Base-by-base conservation (phyloP, 1,140 invertebrate genomes). In the Battus philenor region DNA sequence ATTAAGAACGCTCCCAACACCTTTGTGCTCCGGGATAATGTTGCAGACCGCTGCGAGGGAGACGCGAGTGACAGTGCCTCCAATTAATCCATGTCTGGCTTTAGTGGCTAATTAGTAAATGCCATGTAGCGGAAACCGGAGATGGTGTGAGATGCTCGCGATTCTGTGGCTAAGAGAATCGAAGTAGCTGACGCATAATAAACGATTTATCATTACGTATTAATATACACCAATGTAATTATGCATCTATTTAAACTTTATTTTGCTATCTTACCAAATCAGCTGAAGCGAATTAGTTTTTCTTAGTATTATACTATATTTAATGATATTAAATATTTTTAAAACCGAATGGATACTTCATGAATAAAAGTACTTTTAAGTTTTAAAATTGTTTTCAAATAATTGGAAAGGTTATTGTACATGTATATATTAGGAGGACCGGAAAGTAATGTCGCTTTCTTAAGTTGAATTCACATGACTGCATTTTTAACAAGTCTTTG, bases 11-110 rank as follows among this genome's bases (percentile, higher is more conserved):
- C 57, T 64, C 50, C 57, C 56, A 54, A 68, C 68, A 72, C 65
- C 64, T 63, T 53, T 59, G 48, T 53, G 45, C 43, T 50, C 36
- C 29, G 48, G 50, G 60, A 64, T 77, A 64, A 64, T 57, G 58
- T 75, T 73, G 61, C 63, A 34, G 59, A 63, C 54, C 44, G 41
- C 46, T 50, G 48, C 54, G 47, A 48, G 38, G 47, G 50, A 39
- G 41, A 50, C 41, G 53, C 41, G 64, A 53, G 48, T 56, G 59
- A 68, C 59, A 65, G 59, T 59, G 59, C 43, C 50, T 49, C 59
- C 65, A 67, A 82, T 82, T 82, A 79, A 78, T 82, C 65, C 69
- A 72, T 65, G 77, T 77, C 68, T 69, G 59, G 50, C 57, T 56
- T 54, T 54, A 54, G 54, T 59, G 51, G 55, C 64, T 82, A 82